Evolutionary conservation across 2,113 vertebrate genomes (phyloP), one percentile per base, ranked within the genome.

Genomic region (Chitala chitala): DNA sequence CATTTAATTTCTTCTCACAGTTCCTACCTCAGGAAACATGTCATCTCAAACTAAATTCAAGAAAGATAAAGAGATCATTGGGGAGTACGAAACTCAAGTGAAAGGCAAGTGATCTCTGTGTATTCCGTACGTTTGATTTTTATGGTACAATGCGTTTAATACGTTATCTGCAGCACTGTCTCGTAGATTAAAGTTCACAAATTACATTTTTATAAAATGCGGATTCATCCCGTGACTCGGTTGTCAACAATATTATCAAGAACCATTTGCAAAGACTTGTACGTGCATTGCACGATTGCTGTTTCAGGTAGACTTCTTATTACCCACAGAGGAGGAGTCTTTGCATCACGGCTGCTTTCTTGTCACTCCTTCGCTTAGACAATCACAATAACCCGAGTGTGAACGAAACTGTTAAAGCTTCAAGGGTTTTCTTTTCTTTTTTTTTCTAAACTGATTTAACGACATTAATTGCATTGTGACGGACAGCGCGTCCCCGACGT

Each of bases 1-100:
- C 74, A 75, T 73, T 68, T 80, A 69, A 69, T 74, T 58, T 83
- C 86, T 79, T 80, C 83, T 80, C 84, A 78, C 78, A 77, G 73
- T 85, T 58, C 22, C 68, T 83, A 81, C 74, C 82, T 76, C 54
- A 82, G 74, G 82, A 87, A 91, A 82, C 82, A 97, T 98, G 95
- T 95, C 94, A 84, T 94, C 93, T 82, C 94, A 95, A 82, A 90
- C 91, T 78, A 95, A 92, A 92, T 93, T 92, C 88, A 98, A 94
- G 94, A 98, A 98, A 89, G 95, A 98, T 93, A 98, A 98, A 92
- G 95, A 98, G 87, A 98, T 98, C 87, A 96, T 95, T 72, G 92
- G 92, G 0, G 95, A 98, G 79, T 98, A 98, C 89, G 95, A 98
- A 87, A 94, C 94, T 77, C 95, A 98, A 91, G 94, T 98, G 74